phyloP scores from a whole-genome alignment of 2,888 invertebrate genomes.

The Luperina testacea region DNA sequence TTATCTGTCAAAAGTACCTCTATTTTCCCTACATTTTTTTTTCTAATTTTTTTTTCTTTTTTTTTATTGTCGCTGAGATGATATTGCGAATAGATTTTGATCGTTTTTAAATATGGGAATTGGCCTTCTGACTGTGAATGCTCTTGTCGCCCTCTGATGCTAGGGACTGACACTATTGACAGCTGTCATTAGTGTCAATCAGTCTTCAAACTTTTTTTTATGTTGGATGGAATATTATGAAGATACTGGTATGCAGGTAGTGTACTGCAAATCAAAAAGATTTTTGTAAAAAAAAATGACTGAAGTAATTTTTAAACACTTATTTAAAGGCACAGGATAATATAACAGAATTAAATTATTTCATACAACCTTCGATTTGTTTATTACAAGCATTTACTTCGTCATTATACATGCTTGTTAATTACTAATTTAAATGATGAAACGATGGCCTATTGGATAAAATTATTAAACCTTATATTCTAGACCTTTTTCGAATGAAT shows the following conservation, averaged over 20 bases:
- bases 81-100: too few species aligned
- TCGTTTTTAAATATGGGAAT: too few species aligned
- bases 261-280: background rate
- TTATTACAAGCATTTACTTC: slow-evolving; percentile 9
- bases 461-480: background rate
- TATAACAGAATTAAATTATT: slow-evolving; percentile 13
- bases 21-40: too few species aligned
- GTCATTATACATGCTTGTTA: slow-evolving; percentile 21
- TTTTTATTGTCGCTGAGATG: too few species aligned
- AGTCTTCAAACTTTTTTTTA: background rate
- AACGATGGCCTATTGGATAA: background rate
- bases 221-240: background rate
- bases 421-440: slow-evolving; percentile 2
- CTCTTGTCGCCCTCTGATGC: too few species aligned
- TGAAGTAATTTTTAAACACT: background rate
- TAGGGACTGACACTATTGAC: background rate
- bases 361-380: slow-evolving; percentile 25
- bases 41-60: too few species aligned
- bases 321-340: background rate
- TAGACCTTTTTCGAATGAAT: background rate
- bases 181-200: slow-evolving; percentile 1
- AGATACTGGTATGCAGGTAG: background rate
- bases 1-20: too few species aligned
- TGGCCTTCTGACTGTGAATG: too few species aligned
- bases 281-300: too few species aligned